Conservation (phyloP, 2,113 vertebrate species). For the Neotragus moschatus region DNA sequence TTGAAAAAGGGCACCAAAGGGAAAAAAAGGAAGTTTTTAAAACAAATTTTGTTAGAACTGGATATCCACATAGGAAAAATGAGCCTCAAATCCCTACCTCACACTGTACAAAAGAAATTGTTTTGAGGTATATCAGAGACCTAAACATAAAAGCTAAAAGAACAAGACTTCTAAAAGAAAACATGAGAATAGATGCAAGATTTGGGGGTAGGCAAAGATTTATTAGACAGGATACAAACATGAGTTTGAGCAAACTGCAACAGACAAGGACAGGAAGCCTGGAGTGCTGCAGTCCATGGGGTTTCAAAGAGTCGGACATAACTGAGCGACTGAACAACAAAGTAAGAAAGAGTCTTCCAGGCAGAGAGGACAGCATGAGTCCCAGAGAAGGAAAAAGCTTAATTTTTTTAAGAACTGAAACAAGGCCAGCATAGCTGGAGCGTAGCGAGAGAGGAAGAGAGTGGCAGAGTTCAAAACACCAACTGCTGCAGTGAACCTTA, state of each 20-base stretch:
- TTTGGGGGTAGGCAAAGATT: not conserved
- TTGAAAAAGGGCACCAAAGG: not conserved
- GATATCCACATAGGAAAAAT: not conserved
- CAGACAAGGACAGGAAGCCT: not conserved
- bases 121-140: not conserved
- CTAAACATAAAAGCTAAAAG: not conserved
- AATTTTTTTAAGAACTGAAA: not conserved
- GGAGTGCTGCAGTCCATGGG: not conserved
- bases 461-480: not conserved
- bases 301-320: not conserved
- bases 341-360: not conserved
- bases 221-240: not conserved
- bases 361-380: not conserved
- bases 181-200: not conserved
- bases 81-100: not conserved
- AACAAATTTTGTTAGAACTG: not conserved
- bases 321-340: not conserved
- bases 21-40: slow-evolving; percentile 1
- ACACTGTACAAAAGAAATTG: not conserved
- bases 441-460: not conserved
- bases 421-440: not conserved
- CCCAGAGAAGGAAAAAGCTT: not conserved
- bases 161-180: not conserved
- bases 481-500: not conserved
- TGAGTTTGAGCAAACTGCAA: not conserved